Evolutionary conservation across 2,888 invertebrate genomes (phyloP).

Genomic region (Cryptophagus acutangulus): DNA sequence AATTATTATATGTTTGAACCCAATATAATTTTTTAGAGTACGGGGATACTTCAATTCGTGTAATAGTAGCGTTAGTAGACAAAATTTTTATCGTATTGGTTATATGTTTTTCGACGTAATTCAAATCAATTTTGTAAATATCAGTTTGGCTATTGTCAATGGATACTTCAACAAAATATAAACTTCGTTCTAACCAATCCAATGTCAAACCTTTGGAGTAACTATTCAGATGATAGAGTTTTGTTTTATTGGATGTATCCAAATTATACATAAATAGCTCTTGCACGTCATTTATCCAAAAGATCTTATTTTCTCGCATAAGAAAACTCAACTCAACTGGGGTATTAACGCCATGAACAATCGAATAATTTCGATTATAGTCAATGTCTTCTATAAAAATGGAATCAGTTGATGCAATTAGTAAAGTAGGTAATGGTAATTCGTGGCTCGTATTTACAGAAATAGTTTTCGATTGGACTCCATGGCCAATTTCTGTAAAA

Average conservation of each 20-base stretch:
- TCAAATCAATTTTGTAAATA: constrained; percentile 64
- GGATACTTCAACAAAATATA: constrained; percentile 71
- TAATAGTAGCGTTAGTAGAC: constrained; percentile 54
- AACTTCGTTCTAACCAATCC: constrained; percentile 81
- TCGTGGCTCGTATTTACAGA: constrained; percentile 65
- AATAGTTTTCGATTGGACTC: constrained; percentile 62
- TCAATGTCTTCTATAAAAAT: constrained; percentile 75
- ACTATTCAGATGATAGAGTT: constrained; percentile 55
- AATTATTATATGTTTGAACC: constrained; percentile 63
- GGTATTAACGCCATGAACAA: constrained; percentile 60
- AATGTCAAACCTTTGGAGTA: constrained; percentile 65
- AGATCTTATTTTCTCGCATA: constrained; percentile 66
- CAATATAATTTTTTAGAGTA: constrained; percentile 69
- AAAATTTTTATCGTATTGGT: constrained; percentile 53
- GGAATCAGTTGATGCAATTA: constrained; percentile 68
- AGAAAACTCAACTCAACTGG: constrained; percentile 66
- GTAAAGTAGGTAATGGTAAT: constrained; percentile 71
- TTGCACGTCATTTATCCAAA: constrained; percentile 77
- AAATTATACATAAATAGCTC: constrained; percentile 62
- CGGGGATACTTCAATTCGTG: constrained; percentile 70
- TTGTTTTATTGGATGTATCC: constrained; percentile 52
- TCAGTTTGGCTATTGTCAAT: constrained; percentile 49
- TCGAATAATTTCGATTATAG: constrained; percentile 53
- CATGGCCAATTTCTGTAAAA: constrained; percentile 71
- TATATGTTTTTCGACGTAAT: constrained; percentile 52